phyloP scores from a whole-genome alignment of 2,113 vertebrate species.

The Podarcis cretensis region DNA sequence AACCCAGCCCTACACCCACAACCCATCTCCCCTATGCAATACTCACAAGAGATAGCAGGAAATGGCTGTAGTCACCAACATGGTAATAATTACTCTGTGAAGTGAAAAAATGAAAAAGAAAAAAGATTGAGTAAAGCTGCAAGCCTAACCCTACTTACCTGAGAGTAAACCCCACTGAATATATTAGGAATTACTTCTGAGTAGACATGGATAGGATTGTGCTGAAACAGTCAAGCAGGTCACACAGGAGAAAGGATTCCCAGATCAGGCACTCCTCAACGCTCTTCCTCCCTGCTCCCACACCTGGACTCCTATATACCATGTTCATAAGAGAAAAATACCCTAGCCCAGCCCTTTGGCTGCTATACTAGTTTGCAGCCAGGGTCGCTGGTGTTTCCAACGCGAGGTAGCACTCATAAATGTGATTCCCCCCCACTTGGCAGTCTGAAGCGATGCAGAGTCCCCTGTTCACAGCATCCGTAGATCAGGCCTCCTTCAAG shows the following conservation, averaged over 20 bases:
- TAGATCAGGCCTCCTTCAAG: background rate
- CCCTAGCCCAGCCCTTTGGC: background rate
- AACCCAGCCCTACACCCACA: background rate
- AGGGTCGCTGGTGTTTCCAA: background rate
- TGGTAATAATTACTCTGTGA: conserved; percentile 93
- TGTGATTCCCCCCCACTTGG: background rate
- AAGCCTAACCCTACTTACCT: no score
- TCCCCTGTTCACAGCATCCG: background rate
- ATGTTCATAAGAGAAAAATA: background rate
- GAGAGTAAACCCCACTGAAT: no score
- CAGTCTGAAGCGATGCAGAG: background rate
- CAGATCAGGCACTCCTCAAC: background rate
- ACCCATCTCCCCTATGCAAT: background rate
- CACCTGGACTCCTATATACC: no score
- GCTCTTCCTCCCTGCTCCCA: background rate
- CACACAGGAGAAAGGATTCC: background rate
- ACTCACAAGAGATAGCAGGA: conserved; percentile 99
- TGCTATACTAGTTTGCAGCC: background rate
- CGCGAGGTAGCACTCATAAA: background rate
- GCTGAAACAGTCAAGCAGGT: rapidly evolving
- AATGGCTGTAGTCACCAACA: conserved; percentile 92
- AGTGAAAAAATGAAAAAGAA: conserved; percentile 30
- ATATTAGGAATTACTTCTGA: no score
- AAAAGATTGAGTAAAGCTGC: no score
- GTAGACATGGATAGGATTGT: no score